These are phyloP conservation scores for Halocynthia roretzi DNA, from an alignment of 23 tunicate genomes.

Conservation along the genomic window DNA sequence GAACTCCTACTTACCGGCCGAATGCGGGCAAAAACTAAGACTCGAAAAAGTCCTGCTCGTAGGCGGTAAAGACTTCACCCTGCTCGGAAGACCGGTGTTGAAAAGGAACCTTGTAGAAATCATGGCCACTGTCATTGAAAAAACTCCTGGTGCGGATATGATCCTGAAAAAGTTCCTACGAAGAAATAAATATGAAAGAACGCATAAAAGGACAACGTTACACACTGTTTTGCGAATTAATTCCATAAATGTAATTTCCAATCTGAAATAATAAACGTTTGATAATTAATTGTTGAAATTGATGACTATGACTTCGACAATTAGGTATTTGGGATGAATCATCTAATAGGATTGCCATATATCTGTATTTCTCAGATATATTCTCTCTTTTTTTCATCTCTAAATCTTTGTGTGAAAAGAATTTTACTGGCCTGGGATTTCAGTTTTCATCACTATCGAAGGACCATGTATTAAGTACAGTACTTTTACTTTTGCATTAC, in stretches of 20 bases:
- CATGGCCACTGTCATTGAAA: constrained; percentile 73
- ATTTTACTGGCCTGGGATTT: no score
- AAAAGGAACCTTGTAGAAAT: constrained; percentile 54
- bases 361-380: no score
- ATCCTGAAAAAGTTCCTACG: constrained; percentile 38
- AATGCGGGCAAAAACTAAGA: constrained; percentile 60
- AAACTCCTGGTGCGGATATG: constrained; percentile 64
- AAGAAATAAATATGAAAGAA: constrained; percentile 43
- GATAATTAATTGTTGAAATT: no score
- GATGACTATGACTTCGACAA: no score
- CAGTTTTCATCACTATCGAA: no score
- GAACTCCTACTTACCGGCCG: constrained; percentile 43
- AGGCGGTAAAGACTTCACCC: constrained; percentile 76
- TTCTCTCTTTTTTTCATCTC: no score
- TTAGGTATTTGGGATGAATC: no score
- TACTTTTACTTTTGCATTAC: no score
- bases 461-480: no score
- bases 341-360: no score
- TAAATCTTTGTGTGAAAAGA: no score
- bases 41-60: constrained; percentile 79
- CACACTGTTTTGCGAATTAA: constrained; percentile 73
- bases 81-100: constrained; percentile 67
- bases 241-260: constrained; percentile 29
- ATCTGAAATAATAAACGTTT: neutral
- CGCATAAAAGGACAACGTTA: constrained; percentile 31